Conservation (phyloP, 2,797 vertebrate genomes). For the Uromys caudimaculatus region DNA sequence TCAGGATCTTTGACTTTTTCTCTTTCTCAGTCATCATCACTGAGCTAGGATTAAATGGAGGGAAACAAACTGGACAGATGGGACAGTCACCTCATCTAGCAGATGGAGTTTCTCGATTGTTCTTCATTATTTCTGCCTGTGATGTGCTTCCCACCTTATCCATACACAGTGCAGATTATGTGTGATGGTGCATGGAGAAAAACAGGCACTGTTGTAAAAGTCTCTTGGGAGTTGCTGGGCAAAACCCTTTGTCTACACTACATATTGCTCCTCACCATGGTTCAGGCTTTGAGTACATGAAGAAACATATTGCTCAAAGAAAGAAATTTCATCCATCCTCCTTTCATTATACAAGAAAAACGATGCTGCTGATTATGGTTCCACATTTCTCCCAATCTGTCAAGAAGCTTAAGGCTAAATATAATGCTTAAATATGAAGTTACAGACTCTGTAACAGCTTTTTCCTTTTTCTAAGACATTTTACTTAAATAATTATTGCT, state of each 20-base stretch:
- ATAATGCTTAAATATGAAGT: constrained; percentile 37
- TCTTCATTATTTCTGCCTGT: not conserved
- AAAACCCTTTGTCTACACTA: not conserved
- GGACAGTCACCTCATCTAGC: not conserved
- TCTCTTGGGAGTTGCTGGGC: not conserved
- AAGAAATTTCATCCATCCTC: constrained; percentile 13
- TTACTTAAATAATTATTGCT: constrained; percentile 22
- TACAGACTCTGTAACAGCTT: not conserved
- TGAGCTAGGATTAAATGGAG: not conserved
- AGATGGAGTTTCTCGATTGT: not conserved
- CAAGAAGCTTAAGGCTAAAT: not conserved
- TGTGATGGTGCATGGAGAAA: not conserved
- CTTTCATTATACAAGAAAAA: not conserved
- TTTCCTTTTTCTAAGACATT: not conserved
- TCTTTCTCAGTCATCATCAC: not conserved
- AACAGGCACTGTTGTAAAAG: not conserved
- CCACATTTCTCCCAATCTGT: constrained; percentile 5
- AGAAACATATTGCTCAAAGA: not conserved
- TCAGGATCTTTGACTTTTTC: not conserved
- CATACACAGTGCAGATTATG: not conserved
- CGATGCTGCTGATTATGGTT: not conserved
- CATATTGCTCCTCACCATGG: not conserved
- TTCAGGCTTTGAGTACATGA: not conserved
- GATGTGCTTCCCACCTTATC: not conserved
- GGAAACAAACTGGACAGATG: not conserved